Evolutionary conservation across 2,797 vertebrate species (phyloP), one percentile per base, ranked within the genome.

Genomic region (Loriculus beryllinus): DNA sequence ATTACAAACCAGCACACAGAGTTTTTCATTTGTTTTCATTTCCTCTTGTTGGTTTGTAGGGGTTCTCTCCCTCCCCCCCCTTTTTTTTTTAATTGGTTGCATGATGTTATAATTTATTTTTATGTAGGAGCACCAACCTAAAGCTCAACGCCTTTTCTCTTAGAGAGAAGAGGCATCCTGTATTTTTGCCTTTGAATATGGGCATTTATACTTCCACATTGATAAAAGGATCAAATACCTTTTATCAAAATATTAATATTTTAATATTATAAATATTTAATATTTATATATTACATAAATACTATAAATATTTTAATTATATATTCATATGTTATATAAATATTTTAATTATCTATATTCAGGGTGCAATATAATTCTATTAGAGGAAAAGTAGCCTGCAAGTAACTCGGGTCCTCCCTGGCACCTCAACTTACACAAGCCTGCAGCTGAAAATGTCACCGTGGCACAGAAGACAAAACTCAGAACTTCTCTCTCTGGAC

Each of bases 1-100:
- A 94, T 96, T 96, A 97, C 82, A 91, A 93, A 88, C 70, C 70
- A 72, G 89, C 40, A 37, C 15, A 35, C 1, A 72, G 76, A 25
- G 2, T 26, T 48, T 81, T 83, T 71, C 91, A 64, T 85, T 71
- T 87, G 48, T 54, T 89, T 83, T 62, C 68, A 22, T 68, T 91
- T 91, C 69, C 65, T 85, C 64, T 52, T 49, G 8, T 15, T 48
- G 3, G 7, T n/a, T 59, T 25, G 31, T 29, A 25, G 9, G 54
- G 25, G 33, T 9, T 7, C 1, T 3, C 14, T 15, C n/a, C 54
- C 54, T 23, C 10, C 54, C n/a, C n/a, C n/a, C n/a, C n/a, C n/a
- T 5, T 14, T 3, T 8, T 37, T 7, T 63, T 74, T 67, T 68
- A 5, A 47, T 87, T 47, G 62, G 29, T 51, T 82, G 37, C 4